Evolutionary conservation across 2,888 invertebrate genomes (phyloP), one percentile per base, ranked within the genome.

Genomic region (Laspeyria flexula): DNA sequence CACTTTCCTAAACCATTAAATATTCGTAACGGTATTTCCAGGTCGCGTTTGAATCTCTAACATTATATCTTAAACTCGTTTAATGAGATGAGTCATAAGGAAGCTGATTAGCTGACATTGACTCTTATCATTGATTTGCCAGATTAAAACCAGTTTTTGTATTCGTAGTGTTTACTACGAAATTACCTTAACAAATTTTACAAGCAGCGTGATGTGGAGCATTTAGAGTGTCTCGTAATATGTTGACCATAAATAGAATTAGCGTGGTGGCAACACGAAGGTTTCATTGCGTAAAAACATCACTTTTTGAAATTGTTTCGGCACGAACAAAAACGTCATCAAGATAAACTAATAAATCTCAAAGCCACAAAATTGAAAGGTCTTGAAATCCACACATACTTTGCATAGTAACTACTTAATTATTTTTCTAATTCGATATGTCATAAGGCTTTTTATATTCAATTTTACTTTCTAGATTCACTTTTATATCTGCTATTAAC

Each of bases 1-100:
- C n/a, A n/a, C n/a, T n/a, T n/a, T 65, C 44, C 39, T 31, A 40
- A 53, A 50, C 43, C 53, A 61, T 57, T 56, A 62, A 66, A 57
- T 49, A 23, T 33, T 35, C 39, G 33, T 30, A 25, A 60, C 42
- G 9, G 21, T 38, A 41, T 48, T 51, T 57, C 16, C 29, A 43
- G 46, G 46, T 46, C 30, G 30, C n/a, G 48, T 27, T 47, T 50
- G 27, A 50, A 55, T 60, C 39, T 57, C 29, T 27, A 45, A 48
- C 48, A n/a, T 50, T 42, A 42, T 45, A 23, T 43, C 33, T 33
- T 53, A 43, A 53, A 65, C 47, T 47, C 18, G 39, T 44, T 13
- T 21, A 35, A 38, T 37, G 33, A 46, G 13, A 48, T 57, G 66
- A 51, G 15, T 57, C 53, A 65, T 43, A 52, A 35, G 37, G 29